Evolutionary conservation across 2,797 vertebrate species (phyloP).

Genomic region (Graptemys geographica): DNA sequence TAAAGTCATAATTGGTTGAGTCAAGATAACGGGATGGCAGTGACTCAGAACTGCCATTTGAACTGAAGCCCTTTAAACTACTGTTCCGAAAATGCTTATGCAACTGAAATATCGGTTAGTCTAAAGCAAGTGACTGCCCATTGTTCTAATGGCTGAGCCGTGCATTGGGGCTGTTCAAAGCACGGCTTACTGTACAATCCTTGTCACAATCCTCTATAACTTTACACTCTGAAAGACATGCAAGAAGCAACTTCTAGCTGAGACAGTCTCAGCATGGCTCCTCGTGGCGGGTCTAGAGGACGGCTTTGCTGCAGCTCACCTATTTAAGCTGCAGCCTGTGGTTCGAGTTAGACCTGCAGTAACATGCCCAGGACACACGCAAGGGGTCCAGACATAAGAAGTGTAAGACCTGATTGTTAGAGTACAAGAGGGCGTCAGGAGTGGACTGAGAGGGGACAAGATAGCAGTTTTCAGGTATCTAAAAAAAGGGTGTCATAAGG

Average conservation of each 20-base stretch:
- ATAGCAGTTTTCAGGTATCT: no score
- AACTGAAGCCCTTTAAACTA: not conserved
- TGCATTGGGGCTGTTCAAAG: not conserved
- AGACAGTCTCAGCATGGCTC: not conserved
- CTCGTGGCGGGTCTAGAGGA: not conserved
- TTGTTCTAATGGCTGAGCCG: not conserved
- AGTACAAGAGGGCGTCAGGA: not conserved
- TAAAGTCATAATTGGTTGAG: accelerated
- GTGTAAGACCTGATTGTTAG: not conserved
- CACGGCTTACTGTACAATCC: not conserved
- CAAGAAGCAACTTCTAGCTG: not conserved
- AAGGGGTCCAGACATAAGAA: not conserved
- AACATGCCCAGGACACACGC: not conserved
- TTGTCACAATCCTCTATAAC: not conserved
- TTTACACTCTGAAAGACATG: not conserved
- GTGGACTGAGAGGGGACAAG: no score
- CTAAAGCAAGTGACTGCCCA: not conserved
- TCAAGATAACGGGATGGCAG: not conserved
- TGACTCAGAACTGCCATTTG: not conserved
- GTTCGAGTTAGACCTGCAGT: not conserved
- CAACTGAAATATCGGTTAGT: not conserved
- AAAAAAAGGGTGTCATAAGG: no score
- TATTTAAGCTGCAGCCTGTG: not conserved
- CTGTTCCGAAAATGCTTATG: accelerated
- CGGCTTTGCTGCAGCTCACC: not conserved